These are phyloP conservation scores for Idaea aversata DNA, from an alignment of 2,888 invertebrate species.

Conservation along the genomic window DNA sequence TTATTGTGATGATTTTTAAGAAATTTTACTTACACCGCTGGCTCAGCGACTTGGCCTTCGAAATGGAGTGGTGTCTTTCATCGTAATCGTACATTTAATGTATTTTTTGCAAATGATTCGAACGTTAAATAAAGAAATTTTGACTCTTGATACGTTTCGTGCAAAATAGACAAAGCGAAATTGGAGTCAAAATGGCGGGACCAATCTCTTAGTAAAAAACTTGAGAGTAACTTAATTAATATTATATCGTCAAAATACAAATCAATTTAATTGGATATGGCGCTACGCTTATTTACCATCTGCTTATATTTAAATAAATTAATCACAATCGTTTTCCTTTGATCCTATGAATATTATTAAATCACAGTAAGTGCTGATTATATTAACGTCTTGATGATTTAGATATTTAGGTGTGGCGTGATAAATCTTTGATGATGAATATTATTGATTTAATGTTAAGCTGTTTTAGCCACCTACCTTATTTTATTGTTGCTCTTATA, in stretches of 20 bases:
- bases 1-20: too few relatives aligned
- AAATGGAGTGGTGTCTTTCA: too few relatives aligned
- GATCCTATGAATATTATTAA: neutral
- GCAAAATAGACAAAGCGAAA: too few relatives aligned
- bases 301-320: constrained; percentile 25
- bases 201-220: too few relatives aligned
- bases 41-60: too few relatives aligned
- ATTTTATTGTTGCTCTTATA: too few relatives aligned
- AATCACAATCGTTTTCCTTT: constrained; percentile 16
- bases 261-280: neutral
- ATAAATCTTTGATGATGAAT: neutral
- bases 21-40: too few relatives aligned
- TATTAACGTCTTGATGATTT: neutral
- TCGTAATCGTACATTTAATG: too few relatives aligned
- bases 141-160: too few relatives aligned
- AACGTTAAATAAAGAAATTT: too few relatives aligned
- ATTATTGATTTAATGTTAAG: neutral
- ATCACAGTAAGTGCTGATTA: neutral
- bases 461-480: neutral
- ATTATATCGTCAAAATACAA: neutral
- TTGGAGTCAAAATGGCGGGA: too few relatives aligned
- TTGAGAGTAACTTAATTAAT: neutral
- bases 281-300: constrained; percentile 6
- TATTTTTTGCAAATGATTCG: too few relatives aligned
- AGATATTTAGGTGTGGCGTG: neutral